phyloP scores from a whole-genome alignment of 2,797 vertebrate species.

The Myotis daubentonii region DNA sequence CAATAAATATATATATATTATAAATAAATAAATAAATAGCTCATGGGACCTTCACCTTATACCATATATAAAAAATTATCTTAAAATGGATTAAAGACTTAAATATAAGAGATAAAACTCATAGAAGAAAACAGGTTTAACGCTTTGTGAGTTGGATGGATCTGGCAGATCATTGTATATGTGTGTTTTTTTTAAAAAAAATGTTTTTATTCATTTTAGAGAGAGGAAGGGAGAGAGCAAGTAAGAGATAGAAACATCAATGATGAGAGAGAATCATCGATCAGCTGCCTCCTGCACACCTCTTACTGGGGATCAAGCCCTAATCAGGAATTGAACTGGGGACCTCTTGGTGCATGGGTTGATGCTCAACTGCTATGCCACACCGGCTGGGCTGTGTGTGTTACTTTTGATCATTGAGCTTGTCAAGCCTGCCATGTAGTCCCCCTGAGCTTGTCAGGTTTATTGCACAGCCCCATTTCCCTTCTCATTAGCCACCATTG shows the following conservation, averaged over 20 bases:
- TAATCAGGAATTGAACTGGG: neutral
- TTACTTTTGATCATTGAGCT: neutral
- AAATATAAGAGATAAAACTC: neutral
- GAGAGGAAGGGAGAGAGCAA: neutral
- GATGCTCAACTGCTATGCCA: too few species aligned
- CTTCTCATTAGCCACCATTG: neutral
- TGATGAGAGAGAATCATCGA: neutral
- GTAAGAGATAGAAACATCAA: neutral
- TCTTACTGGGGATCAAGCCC: neutral
- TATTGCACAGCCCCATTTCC: neutral
- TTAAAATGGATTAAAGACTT: neutral
- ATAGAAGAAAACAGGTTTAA: constrained; percentile 1
- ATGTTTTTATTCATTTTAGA: neutral
- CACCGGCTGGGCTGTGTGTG: neutral
- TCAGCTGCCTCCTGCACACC: neutral
- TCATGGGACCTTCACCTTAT: neutral
- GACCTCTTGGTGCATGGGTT: neutral
- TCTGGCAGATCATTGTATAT: neutral
- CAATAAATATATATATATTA: too few species aligned
- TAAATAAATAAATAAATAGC: neutral
- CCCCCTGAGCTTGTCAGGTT: neutral
- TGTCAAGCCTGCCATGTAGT: neutral
- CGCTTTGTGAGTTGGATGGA: neutral
- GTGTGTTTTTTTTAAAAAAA: too few species aligned
- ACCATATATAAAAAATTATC: constrained; percentile 8